Base-by-base conservation (phyloP, 2,113 vertebrate genomes). In the Perccottus glenii region DNA sequence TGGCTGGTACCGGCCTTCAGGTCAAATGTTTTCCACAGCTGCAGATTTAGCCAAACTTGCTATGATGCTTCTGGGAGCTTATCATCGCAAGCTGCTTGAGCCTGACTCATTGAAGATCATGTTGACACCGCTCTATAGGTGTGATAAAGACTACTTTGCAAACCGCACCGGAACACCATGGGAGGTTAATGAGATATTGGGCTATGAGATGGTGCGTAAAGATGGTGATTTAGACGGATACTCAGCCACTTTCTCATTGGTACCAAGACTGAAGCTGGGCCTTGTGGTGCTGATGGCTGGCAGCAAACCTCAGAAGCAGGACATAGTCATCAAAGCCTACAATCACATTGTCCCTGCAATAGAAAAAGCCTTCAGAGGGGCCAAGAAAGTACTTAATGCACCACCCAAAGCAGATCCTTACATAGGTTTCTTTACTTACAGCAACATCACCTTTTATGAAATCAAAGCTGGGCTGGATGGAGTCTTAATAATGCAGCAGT, bases 1-100 rank as follows among this genome's bases (percentile, higher is more conserved):
- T 1, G 96, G 96, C 70, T 99, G 98, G 95, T 98, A 98, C 71
- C 90, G 95, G 1, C 98, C 96, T 3, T 96, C 95, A 0, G 97
- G 96, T 6, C 97, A 98, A 89, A 99, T 96, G 96, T 98, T 93
- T 77, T 98, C 96, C 59, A 98, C 95, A 0, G 78, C 94, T 0
- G 94, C 95, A 0, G 97, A 99, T 87, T 74, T 98, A 74, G 96
- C 96, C 84, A 99, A 95, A 86, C 82, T 99, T 11, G 94, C 93
- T 15, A 93, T 95, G 94, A 89, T 92, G 69, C 92, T 98, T 15
- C 48, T 98, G 77, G 95, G 95, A 0, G 84, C 93, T 0, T 95
- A 93, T 51, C 92, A 93, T 77, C 92, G 73, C 11, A 76, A 85
- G 42, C 83, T 98, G 16, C 90, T 98, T 7, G 88, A 89, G 55